Base-by-base conservation (phyloP, 2,888 invertebrate species). In the Eupithecia dodoneata region DNA sequence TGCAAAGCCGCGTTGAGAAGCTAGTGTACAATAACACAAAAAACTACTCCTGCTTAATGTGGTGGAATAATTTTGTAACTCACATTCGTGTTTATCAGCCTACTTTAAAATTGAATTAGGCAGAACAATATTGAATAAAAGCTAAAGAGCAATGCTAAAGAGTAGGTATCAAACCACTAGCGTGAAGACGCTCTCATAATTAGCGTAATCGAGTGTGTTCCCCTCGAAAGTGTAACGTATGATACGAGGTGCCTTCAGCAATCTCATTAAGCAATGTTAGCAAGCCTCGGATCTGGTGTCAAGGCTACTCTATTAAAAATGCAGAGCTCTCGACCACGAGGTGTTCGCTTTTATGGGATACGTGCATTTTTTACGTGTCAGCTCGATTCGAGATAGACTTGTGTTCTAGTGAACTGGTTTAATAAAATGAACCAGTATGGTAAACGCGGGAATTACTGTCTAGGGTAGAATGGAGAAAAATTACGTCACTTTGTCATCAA, bases 261-360 rank as follows among this genome's bases (percentile, higher is more conserved):
- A 83, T 86, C 83, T 87, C 82, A 85, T 89, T 87, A 86, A 30
- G 83, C 85, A 85, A 59, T n/a, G 55, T n/a, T n/a, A 55, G 59
- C 85, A 85, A 84, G 84, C 84, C 79, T 87, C 84, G 83, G 86
- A 85, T 78, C 83, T 78, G 77, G 80, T 81, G 82, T 83, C 88
- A 88, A 90, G 88, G 89, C 86, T 79, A 80, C 71, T 81, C 81
- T 84, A 90, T 88, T 86, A 87, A 89, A 87, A 85, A 87, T 88
- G 83, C 83, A 87, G 74, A 83, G 85, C 81, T 84, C 81, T 83
- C 81, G 84, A 84, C 83, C 79, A 82, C 80, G 83, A 85, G 83
- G 83, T 85, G 86, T 87, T 83, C 84, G 81, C 85, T 85, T 83
- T 83, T 79, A 84, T 85, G 84, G 80, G 85, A 77, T 75, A 80